These are phyloP conservation scores for Electrona antarctica DNA, from an alignment of 2,113 vertebrate genomes.

Conservation along the genomic window DNA sequence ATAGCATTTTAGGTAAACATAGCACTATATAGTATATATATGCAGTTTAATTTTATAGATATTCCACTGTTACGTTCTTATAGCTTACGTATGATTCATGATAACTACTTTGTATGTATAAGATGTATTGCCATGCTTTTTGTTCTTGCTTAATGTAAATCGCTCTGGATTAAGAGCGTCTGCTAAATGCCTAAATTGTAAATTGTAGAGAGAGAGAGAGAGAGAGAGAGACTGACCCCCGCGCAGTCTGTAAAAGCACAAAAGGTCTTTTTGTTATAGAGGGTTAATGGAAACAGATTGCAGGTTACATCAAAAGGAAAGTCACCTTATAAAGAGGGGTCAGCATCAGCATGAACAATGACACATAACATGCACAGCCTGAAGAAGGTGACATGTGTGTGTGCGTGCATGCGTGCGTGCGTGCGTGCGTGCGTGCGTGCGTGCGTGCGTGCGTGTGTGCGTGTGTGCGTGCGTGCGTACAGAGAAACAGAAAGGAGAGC, in stretches of 20 bases:
- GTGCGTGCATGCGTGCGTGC: neutral
- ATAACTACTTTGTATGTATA: no score
- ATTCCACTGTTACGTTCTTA: no score
- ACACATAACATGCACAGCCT: neutral
- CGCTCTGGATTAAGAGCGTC: no score
- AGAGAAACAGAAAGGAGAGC: neutral
- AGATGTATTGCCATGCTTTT: no score
- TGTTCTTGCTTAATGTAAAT: no score
- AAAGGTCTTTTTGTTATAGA: constrained; percentile 19
- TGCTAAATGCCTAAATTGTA: no score
- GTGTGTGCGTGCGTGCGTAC: neutral
- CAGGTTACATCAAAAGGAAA: constrained; percentile 18
- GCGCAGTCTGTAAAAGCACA: constrained; percentile 30
- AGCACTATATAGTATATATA: no score
- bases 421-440: neutral
- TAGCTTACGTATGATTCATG: no score
- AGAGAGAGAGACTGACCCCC: neutral
- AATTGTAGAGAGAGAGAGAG: no score
- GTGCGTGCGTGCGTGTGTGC: neutral
- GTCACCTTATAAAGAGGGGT: constrained; percentile 45
- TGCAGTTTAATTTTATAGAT: no score
- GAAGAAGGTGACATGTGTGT: neutral
- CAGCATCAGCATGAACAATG: constrained; percentile 21
- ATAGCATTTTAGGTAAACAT: no score
- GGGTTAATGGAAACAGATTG: constrained; percentile 48